These are phyloP conservation scores for Gymnobelideus leadbeateri DNA, from an alignment of 2,113 vertebrate species.

Conservation along the genomic window DNA sequence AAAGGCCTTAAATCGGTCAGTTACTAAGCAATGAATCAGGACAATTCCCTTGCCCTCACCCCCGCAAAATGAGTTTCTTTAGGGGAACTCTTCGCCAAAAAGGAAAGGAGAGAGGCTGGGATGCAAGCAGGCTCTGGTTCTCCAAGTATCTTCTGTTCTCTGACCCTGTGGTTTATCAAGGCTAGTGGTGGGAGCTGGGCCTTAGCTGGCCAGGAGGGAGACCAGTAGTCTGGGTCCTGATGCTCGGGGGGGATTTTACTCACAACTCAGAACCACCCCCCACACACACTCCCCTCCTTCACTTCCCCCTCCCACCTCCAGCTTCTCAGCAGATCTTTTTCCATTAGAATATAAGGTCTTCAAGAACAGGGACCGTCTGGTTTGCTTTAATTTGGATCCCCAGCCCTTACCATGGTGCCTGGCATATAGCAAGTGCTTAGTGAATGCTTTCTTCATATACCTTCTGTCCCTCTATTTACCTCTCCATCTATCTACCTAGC, in stretches of 20 bases:
- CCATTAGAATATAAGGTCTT: background rate
- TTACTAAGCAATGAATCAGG: constrained; percentile 81
- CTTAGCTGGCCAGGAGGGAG: background rate
- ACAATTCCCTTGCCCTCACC: constrained; percentile 43
- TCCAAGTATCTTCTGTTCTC: background rate
- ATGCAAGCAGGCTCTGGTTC: background rate
- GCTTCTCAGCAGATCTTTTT: background rate
- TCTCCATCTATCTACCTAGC: background rate
- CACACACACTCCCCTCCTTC: background rate
- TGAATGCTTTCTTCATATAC: background rate
- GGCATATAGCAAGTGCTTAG: background rate
- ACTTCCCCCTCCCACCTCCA: background rate
- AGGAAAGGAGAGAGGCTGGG: background rate
- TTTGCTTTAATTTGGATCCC: background rate
- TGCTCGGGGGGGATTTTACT: background rate
- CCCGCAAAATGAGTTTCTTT: constrained; percentile 60
- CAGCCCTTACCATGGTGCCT: background rate
- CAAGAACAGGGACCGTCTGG: background rate
- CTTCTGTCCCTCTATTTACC: background rate
- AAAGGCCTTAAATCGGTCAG: constrained; percentile 28
- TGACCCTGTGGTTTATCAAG: background rate
- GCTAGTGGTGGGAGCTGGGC: background rate
- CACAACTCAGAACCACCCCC: background rate
- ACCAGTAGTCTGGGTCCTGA: background rate
- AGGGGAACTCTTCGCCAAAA: background rate